Percentiles rank a stretch among this genome's conserved stretches.
phyloP scores from a whole-genome alignment of 2,113 vertebrate species.

The Orycteropus afer region DNA sequence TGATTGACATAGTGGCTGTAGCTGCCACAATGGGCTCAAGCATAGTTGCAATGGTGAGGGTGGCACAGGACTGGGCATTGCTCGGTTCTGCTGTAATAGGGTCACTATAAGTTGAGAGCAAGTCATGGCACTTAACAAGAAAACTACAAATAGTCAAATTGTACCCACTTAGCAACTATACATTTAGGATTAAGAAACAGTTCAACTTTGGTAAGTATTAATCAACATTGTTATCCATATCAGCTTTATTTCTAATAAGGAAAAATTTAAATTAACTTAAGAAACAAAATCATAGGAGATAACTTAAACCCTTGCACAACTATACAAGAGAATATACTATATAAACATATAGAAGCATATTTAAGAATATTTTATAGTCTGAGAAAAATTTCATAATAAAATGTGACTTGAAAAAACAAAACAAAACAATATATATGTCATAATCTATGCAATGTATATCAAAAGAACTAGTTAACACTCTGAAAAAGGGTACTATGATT shows the following conservation, averaged over 20 bases:
- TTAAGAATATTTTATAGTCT: background rate
- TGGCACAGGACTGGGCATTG: too few species aligned
- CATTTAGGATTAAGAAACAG: background rate
- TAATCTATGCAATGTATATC: background rate
- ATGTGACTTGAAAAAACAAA: background rate
- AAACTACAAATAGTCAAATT: background rate
- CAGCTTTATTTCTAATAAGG: background rate
- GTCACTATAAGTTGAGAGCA: too few species aligned
- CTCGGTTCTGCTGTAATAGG: too few species aligned
- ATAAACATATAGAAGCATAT: background rate
- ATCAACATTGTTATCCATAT: background rate
- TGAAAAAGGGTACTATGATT: background rate
- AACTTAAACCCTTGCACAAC: background rate
- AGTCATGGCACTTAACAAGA: too few species aligned
- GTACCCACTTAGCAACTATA: background rate
- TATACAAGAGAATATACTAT: background rate
- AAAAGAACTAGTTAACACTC: background rate
- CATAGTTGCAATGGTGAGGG: too few species aligned
- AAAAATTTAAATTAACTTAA: background rate
- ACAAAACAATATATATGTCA: background rate
- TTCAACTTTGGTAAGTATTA: background rate
- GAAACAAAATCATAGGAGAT: background rate
- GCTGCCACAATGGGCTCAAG: too few species aligned
- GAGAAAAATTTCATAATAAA: background rate
- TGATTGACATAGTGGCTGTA: too few species aligned